These are phyloP conservation scores for Elgaria multicarinata DNA, from an alignment of 2,113 vertebrate genomes.

Conservation along the genomic window DNA sequence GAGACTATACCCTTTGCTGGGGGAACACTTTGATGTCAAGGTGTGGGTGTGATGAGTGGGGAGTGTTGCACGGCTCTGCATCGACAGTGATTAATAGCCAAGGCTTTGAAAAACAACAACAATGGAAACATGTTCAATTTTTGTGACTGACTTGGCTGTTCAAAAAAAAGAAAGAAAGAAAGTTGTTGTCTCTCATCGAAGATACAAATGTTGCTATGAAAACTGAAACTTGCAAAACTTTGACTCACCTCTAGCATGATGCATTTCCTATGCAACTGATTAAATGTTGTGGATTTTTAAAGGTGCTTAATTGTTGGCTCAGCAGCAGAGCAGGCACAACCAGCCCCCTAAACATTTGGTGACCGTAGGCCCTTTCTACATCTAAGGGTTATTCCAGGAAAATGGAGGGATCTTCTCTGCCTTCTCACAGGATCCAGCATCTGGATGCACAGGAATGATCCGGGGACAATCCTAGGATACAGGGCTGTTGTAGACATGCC, in stretches of 20 bases:
- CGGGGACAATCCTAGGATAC: too few species aligned
- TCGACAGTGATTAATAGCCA: neutral
- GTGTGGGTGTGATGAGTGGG: neutral
- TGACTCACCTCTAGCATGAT: neutral
- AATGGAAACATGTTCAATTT: neutral
- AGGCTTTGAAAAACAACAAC: neutral
- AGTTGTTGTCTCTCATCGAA: neutral
- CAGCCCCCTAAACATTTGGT: too few species aligned
- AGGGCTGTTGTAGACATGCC: too few species aligned
- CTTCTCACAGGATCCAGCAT: too few species aligned
- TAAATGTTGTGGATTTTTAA: neutral
- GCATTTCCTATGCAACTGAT: neutral
- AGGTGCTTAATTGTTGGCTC: neutral
- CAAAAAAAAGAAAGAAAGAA: too few species aligned
- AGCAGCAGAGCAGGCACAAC: too few species aligned
- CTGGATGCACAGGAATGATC: too few species aligned
- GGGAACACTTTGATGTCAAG: too few species aligned
- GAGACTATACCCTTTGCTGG: neutral
- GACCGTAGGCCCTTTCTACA: too few species aligned
- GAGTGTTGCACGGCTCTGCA: neutral
- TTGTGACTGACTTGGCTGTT: neutral
- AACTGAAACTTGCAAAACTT: neutral
- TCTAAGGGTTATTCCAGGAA: too few species aligned
- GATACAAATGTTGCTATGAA: neutral
- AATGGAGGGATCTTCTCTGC: too few species aligned